Percentiles rank a stretch among this genome's conserved stretches.
phyloP scores from a whole-genome alignment of 1,140 invertebrate species.

The Drosophila sulfurigaster region DNA sequence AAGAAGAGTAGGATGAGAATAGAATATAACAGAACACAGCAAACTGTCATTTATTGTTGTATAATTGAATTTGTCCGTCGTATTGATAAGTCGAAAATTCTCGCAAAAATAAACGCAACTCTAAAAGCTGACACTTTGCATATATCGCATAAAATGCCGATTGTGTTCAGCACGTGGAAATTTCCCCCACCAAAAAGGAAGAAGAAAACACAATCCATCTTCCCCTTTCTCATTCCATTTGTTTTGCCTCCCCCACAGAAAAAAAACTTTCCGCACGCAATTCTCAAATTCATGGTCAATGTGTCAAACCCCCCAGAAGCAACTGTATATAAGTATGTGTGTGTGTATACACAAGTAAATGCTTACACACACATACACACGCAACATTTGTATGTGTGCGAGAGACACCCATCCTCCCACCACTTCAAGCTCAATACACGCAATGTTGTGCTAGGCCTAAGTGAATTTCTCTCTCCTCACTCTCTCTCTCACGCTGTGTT shows the following conservation, averaged over 20 bases:
- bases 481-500: no score
- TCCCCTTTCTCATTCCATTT: conserved; percentile 1
- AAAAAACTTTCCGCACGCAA: conserved; percentile 22
- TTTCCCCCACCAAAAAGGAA: neutral
- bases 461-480: conserved; percentile 16
- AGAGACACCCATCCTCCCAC: conserved; percentile 8
- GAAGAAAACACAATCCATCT: conserved; percentile 1
- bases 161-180: conserved; percentile 17
- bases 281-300: conserved; percentile 75
- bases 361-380: conserved; percentile 16
- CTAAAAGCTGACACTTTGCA: conserved; percentile 31
- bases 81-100: conserved; percentile 49
- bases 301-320: conserved; percentile 67
- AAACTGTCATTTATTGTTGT: conserved; percentile 37
- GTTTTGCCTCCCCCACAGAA: neutral
- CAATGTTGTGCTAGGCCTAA: conserved; percentile 74
- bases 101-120: neutral
- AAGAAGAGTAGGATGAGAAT: no score
- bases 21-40: no score
- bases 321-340: conserved; percentile 15
- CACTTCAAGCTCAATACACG: conserved; percentile 51
- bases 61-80: conserved; percentile 68
- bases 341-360: no score
- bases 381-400: conserved; percentile 12
- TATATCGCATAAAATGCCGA: conserved; percentile 19